These are phyloP conservation scores for Chaenogobius annularis DNA, from an alignment of 2,113 vertebrate species.

Conservation along the genomic window DNA sequence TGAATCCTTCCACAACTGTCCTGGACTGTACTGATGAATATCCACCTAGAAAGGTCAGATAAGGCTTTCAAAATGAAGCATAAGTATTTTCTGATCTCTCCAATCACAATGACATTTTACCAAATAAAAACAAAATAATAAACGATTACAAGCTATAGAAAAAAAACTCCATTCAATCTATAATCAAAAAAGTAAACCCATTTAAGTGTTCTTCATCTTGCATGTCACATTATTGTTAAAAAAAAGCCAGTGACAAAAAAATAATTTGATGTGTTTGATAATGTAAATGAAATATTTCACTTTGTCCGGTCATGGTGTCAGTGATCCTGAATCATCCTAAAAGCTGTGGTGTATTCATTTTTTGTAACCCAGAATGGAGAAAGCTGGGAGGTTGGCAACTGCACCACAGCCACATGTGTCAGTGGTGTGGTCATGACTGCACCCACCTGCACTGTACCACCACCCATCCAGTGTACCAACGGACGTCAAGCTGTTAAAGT, in stretches of 20 bases:
- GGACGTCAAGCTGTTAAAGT: slow-evolving; percentile 72
- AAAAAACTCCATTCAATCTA: no score
- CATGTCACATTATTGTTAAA: no score
- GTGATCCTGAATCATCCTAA: no score
- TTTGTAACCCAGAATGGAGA: slow-evolving; percentile 75
- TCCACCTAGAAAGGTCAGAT: slow-evolving; percentile 67
- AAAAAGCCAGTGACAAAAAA: no score
- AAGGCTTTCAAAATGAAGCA: neutral
- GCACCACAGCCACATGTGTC: slow-evolving; percentile 78
- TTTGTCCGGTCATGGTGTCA: no score
- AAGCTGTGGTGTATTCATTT: neutral
- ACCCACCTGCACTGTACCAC: slow-evolving; percentile 62
- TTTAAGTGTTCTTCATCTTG: no score
- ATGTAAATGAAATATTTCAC: no score
- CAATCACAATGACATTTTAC: no score
- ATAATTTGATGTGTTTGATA: no score
- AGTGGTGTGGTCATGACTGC: slow-evolving; percentile 65
- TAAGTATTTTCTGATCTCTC: neutral
- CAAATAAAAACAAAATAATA: no score
- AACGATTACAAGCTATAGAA: no score
- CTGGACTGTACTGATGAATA: slow-evolving; percentile 51
- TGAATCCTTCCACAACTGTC: slow-evolving; percentile 19
- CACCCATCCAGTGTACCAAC: slow-evolving; percentile 76
- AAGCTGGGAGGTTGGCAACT: slow-evolving; percentile 76
- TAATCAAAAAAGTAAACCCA: no score